These are phyloP conservation scores for Choloepus hoffmanni DNA, from an alignment of 2,113 vertebrate species.

Conservation along the genomic window DNA sequence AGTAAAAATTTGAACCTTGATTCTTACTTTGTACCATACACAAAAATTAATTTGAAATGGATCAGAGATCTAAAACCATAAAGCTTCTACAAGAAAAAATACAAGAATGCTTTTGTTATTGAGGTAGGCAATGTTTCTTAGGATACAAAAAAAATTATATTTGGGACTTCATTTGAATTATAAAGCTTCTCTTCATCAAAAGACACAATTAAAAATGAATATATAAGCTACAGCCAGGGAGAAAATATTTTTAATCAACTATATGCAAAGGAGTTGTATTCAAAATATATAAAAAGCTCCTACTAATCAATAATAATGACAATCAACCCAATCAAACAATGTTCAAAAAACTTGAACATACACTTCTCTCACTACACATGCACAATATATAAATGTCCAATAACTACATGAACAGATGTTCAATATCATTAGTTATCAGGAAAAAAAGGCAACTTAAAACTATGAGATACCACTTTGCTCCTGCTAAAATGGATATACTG, in stretches of 20 bases:
- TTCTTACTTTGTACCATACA: neutral
- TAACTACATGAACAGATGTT: rapidly evolving
- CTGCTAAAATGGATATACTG: neutral
- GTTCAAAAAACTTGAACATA: neutral
- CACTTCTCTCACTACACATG: neutral
- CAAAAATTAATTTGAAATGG: constrained; percentile 24
- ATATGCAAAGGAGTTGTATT: neutral
- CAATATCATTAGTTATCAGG: neutral
- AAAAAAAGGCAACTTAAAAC: neutral
- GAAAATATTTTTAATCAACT: neutral
- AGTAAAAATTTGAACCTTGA: neutral
- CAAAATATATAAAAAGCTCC: neutral
- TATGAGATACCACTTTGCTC: neutral
- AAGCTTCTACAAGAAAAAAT: neutral
- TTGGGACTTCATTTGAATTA: neutral
- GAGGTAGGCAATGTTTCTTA: neutral
- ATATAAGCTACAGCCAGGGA: neutral
- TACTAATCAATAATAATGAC: neutral
- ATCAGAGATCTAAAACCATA: neutral
- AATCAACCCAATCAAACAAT: neutral
- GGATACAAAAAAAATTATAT: neutral
- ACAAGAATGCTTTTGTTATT: neutral
- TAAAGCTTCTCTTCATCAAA: neutral
- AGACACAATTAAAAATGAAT: neutral
- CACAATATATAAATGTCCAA: neutral